Evolutionary conservation across 2,113 vertebrate genomes (phyloP), one percentile per base, ranked within the genome.

Genomic region (Anthoscopus minutus): DNA sequence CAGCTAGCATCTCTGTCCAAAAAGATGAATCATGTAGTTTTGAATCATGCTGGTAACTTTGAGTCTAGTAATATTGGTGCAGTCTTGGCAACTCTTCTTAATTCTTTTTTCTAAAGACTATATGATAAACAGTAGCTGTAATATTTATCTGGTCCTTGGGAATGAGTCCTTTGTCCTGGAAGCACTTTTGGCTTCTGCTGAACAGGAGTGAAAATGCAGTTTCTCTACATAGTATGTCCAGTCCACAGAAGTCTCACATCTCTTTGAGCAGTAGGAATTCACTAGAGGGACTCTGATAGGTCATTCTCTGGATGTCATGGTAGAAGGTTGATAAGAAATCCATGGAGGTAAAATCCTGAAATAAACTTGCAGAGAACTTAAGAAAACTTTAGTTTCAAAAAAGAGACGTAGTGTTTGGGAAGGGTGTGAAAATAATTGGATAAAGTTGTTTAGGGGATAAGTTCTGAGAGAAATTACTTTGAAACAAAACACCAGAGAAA

Each of bases 171-270:
- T 76, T 67, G 8, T 80, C 40, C 47, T 50, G 31, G 33, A 76
- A 56, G 20, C 4, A 9, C 14, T 70, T 62, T 42, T 51, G 71
- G 25, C 35, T 60, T 86, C 30, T 85, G 30, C 40, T 86, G 82
- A 64, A 35, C 21, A 35, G 35, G 30, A 14, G 5, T 76, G 31
- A 69, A 56, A 76, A 37, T 44, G 33, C 30, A 47, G 7, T 50
- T 82, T 58, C 22, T 71, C 23, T 38, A 38, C 54, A 23, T 19
- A 76, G 40, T 8, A 5, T 51, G 19, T 13, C 30, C 13, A 50
- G 35, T 33, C n/a, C 24, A 37, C 15, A 20, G 56, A 58, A 67
- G 30, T 64, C 45, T 79, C 19, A 6, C 0, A 0, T 78, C 13
- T 83, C 44, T 67, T 42, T 51, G 7, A 82, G 33, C 24, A 44